phyloP scores from a whole-genome alignment of 2,113 vertebrate genomes.

The Phyllostomus hastatus region DNA sequence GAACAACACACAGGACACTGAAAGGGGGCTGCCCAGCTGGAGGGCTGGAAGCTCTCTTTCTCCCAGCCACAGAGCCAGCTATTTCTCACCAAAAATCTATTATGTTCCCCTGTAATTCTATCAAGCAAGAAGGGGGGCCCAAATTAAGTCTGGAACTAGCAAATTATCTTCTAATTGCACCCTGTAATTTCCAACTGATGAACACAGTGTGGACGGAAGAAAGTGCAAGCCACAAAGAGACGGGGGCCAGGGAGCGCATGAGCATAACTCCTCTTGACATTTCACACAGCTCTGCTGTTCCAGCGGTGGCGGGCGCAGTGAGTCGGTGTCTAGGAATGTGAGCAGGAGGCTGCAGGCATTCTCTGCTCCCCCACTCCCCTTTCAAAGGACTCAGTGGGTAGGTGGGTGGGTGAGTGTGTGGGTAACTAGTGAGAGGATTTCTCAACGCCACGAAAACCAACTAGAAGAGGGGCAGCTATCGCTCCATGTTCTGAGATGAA shows the following conservation, averaged over 20 bases:
- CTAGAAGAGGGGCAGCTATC: neutral
- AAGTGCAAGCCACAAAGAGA: conserved; percentile 53
- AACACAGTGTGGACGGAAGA: conserved; percentile 39
- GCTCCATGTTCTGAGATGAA: neutral
- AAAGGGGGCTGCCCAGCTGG: neutral
- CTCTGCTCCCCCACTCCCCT: conserved; percentile 31
- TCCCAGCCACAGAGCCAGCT: neutral
- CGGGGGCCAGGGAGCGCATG: conserved; percentile 25
- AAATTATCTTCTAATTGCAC: conserved; percentile 67
- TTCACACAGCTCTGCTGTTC: conserved; percentile 79
- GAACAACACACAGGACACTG: neutral
- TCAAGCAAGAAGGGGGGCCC: conserved; percentile 47
- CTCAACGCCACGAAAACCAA: conserved; percentile 1
- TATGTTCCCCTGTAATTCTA: conserved; percentile 44
- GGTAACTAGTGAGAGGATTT: neutral
- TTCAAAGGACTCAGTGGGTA: conserved; percentile 43
- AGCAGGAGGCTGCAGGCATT: conserved; percentile 61
- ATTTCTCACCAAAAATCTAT: conserved; percentile 43
- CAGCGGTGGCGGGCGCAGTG: conserved; percentile 76
- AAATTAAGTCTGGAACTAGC: conserved; percentile 62
- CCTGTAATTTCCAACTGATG: conserved; percentile 61
- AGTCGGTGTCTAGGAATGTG: conserved; percentile 85
- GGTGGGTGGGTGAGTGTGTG: neutral
- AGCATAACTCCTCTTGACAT: conserved; percentile 80
- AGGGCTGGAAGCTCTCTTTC: conserved; percentile 9